A percentile compares a stretch with the other conserved stretches of the same genome.
Conservation (phyloP, 2,888 invertebrate genomes). For the Chloromyia formosa region DNA sequence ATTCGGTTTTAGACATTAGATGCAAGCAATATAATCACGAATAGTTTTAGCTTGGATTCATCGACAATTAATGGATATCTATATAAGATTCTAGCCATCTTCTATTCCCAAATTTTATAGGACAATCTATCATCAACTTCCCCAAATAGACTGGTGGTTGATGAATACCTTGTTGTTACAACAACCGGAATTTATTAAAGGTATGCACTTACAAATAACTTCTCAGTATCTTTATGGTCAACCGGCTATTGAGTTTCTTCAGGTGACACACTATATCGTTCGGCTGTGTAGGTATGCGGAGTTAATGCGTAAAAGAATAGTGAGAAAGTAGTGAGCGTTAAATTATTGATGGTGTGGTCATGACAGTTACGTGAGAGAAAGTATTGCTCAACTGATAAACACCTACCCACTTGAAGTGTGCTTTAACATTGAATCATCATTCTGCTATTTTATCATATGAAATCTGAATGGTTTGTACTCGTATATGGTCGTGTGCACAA, state of each 20-base stretch:
- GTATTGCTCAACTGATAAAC: constrained; percentile 45
- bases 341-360: constrained; percentile 32
- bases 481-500: too few species aligned
- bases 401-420: not conserved
- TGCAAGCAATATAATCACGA: too few species aligned
- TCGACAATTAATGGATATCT: too few species aligned
- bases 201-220: too few species aligned
- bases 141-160: not conserved
- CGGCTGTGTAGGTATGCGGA: not conserved
- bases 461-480: too few species aligned
- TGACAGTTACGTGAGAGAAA: constrained; percentile 49
- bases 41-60: too few species aligned
- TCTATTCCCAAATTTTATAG: not conserved
- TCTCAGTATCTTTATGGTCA: constrained; percentile 23
- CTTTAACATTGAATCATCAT: not conserved
- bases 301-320: not conserved
- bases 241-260: not conserved
- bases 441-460: not conserved
- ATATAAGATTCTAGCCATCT: too few species aligned
- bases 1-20: too few species aligned
- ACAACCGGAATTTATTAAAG: not conserved
- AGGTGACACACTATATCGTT: constrained; percentile 6
- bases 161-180: not conserved
- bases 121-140: not conserved
- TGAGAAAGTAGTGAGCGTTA: constrained; percentile 3